Evolutionary conservation across 2,113 vertebrate genomes (phyloP).

Genomic region (Peucedramus taeniatus): DNA sequence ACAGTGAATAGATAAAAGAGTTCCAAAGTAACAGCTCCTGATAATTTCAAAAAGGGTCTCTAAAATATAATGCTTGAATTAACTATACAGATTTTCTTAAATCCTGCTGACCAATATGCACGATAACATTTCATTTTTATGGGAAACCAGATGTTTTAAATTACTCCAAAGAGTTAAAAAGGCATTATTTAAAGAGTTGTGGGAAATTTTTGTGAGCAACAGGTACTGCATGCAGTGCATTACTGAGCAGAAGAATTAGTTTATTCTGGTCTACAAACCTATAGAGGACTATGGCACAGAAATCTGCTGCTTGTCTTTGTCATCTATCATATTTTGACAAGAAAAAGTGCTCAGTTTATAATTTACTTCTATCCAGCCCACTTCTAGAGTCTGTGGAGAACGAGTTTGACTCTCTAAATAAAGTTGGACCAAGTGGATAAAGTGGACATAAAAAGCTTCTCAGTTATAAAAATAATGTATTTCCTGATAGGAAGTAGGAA

Average conservation of each 20-base stretch:
- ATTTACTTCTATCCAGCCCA: background rate
- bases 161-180: background rate
- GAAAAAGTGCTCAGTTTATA: background rate
- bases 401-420: background rate
- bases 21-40: background rate
- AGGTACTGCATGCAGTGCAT: background rate
- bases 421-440: background rate
- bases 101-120: background rate
- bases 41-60: background rate
- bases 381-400: background rate
- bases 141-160: background rate
- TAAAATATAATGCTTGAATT: background rate
- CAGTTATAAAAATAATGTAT: background rate
- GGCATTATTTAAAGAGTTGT: background rate
- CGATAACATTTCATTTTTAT: accelerated
- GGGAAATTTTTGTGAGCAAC: background rate
- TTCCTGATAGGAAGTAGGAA: background rate
- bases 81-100: background rate
- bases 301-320: background rate
- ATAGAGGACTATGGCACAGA: background rate
- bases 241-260: background rate
- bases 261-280: background rate
- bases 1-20: background rate
- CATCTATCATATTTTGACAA: background rate
- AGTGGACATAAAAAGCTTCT: background rate